phyloP scores from a whole-genome alignment of 2,797 vertebrate species.

The Coregonus ussuriensis region DNA sequence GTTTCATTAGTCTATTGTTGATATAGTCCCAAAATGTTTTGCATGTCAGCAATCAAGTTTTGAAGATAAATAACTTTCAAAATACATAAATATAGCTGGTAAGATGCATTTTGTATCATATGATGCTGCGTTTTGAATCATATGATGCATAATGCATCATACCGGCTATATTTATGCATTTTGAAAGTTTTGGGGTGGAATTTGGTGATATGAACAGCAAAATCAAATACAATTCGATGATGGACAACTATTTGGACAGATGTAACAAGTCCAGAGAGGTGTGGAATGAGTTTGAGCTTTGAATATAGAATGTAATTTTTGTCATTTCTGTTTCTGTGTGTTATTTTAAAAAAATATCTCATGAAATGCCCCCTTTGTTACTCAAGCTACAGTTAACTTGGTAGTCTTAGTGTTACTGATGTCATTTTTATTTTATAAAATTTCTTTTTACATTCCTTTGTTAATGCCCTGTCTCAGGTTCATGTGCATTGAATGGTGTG shows the following conservation, averaged over 20 bases:
- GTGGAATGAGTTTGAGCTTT: conserved; percentile 47
- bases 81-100: too few relatives aligned
- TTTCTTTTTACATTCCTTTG: conserved; percentile 62
- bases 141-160: too few relatives aligned
- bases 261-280: conserved; percentile 40
- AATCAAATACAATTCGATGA: background rate
- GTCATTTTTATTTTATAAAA: conserved; percentile 62
- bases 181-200: background rate
- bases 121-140: too few relatives aligned
- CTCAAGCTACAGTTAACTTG: conserved; percentile 66
- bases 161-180: too few relatives aligned
- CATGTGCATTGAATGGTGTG: conserved; percentile 85
- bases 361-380: conserved; percentile 51
- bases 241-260: conserved; percentile 40
- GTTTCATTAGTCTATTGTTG: too few relatives aligned
- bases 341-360: conserved; percentile 12
- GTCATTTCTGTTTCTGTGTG: conserved; percentile 38
- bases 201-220: conserved; percentile 8
- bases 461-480: conserved; percentile 91
- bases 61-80: too few relatives aligned
- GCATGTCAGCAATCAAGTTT: too few relatives aligned
- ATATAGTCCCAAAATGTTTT: too few relatives aligned
- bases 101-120: too few relatives aligned
- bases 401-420: conserved; percentile 82
- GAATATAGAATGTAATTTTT: conserved; percentile 61